Base-by-base conservation (phyloP, 2,797 vertebrate genomes). In the Lacerta bilineata region DNA sequence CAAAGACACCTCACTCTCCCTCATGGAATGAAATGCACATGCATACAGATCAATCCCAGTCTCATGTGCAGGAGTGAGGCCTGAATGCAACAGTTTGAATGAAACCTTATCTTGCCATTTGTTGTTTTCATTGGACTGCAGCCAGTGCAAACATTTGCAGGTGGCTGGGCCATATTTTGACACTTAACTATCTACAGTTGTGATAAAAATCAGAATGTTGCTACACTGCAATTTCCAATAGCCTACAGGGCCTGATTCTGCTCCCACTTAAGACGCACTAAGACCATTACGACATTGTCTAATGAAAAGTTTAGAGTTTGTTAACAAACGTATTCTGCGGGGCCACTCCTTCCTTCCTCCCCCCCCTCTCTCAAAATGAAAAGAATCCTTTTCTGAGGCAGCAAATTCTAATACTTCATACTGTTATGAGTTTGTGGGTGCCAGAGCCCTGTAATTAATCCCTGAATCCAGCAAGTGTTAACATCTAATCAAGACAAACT, bases 171-270 rank as follows among this genome's bases (percentile, higher is more conserved):
- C 96, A 96, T 96, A 97, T 96, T 96, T 97, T 97, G 97, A 97
- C 96, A 97, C 97, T 97, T 97, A 97, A 97, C 97, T 97, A 97
- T 97, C 97, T 97, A 96, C 96, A 97, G 97, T 97, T 96, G 96
- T 96, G 97, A 97, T 97, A 97, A 97, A 97, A 97, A 97, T 97
- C 97, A 97, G 97, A 97, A 96, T 97, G 97, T 97, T 97, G 95
- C 96, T 97, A 95, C 97, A 97, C 97, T 96, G 97, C 97, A 95
- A 95, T 96, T 96, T 97, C 96, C 89, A 96, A 94, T 90, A 97
- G 95, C 92, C 96, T 96, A 95, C 83, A 93, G 91, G 91, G 89
- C 90, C 94, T 89, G 82, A 90, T 95, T 85, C 91, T 89, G 75
- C 85, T 94, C 91, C 87, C 93, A 91, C 43, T 93, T 88, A 95